Base-by-base conservation (phyloP, 2,888 invertebrate species). In the Dione vanillae region DNA sequence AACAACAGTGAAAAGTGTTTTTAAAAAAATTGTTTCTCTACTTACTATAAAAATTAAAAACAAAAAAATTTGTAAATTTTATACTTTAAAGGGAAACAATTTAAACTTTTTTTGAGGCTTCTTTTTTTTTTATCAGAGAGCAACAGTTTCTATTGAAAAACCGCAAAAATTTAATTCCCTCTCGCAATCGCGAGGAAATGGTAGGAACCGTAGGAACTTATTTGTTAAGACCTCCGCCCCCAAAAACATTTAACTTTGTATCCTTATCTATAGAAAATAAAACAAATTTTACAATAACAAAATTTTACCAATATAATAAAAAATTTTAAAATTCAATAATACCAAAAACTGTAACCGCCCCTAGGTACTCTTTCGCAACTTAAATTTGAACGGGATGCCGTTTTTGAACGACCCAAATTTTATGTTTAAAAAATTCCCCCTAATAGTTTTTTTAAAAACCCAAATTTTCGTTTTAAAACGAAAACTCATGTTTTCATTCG, bases 401-500 rank as follows among this genome's bases (percentile, higher is more conserved):
- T n/a, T n/a, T 71, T 68, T 70, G 67, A 66, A 20, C 54, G 62
- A 62, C 69, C n/a, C n/a, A n/a, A 64, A 72, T 70, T 72, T 71
- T 72, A 73, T 75, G 73, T 72, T 73, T 73, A 76, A 75, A 75
- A 72, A 75, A 75, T 75, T 75, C 76, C 75, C 76, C 75, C 73
- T 73, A 75, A 73, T 72, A 76, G 74, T 75, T 75, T 72, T 70
- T 75, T 67, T n/a, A n/a, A n/a, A 65, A 69, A 72, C 72, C 75
- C n/a, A n/a, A 70, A 74, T 75, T 74, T 73, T 71, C 69, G 77
- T 74, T 76, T 77, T 77, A 77, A 77, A 78, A 78, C 73, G 77
- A 75, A 75, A 74, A 77, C 77, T 78, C 75, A 77, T 77, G 77
- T 77, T 75, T 77, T 74, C 75, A 77, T 78, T 78, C 77, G 77